Evolutionary conservation across 2,113 vertebrate genomes (phyloP).

Genomic region (Edolisoma coerulescens): DNA sequence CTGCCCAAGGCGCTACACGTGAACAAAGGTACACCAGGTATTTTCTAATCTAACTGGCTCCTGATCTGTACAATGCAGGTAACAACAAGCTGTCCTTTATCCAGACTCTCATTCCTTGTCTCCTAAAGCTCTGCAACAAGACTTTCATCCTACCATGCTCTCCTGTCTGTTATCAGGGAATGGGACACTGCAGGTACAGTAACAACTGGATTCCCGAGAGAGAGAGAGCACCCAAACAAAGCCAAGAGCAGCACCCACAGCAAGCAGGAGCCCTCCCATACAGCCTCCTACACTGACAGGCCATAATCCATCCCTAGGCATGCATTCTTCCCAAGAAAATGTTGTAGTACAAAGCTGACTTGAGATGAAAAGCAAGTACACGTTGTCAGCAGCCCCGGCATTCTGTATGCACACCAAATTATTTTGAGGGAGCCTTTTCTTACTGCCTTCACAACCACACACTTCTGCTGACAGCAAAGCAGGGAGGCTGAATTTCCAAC

Average conservation of each 20-base stretch:
- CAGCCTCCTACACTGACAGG: neutral
- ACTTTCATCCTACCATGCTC: fast-evolving
- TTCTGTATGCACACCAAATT: neutral
- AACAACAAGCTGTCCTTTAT: neutral
- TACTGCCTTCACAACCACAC: neutral
- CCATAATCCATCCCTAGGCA: neutral
- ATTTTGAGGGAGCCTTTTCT: neutral
- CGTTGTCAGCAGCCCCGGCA: neutral
- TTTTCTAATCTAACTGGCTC: neutral
- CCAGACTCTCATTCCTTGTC: neutral
- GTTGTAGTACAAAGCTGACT: neutral
- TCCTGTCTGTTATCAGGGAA: neutral
- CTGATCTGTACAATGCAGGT: fast-evolving
- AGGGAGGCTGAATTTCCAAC: neutral
- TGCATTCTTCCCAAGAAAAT: neutral
- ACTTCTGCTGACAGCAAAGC: neutral
- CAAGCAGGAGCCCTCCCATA: neutral
- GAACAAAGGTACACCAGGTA: neutral
- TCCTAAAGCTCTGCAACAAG: neutral
- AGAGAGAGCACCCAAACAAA: neutral
- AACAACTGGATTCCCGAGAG: fast-evolving
- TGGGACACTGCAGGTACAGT: neutral
- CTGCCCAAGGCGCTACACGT: fast-evolving
- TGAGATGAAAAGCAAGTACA: neutral
- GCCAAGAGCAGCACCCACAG: neutral